phyloP scores from a whole-genome alignment of 2,888 invertebrate genomes.

The Galeopsomyia nigrocyanea region DNA sequence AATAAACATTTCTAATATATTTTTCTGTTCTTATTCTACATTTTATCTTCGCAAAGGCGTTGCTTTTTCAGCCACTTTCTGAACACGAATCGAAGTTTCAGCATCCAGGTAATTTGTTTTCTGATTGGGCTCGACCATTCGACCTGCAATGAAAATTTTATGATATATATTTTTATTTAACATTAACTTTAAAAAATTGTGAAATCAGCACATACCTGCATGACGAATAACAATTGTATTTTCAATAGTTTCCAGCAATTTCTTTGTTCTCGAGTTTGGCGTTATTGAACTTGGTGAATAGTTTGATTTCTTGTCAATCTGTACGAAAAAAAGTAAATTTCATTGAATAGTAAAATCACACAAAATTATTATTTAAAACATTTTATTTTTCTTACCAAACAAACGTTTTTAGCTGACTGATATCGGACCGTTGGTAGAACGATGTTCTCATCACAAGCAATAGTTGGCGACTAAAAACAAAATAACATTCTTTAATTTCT shows the following conservation, averaged over 20 bases:
- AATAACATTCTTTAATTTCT: background rate
- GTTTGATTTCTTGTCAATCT: conserved; percentile 48
- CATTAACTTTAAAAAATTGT: background rate
- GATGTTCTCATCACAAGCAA: conserved; percentile 46
- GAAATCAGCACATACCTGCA: conserved; percentile 50
- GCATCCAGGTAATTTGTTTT: conserved; percentile 3
- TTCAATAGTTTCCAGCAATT: conserved; percentile 52
- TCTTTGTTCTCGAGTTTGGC: conserved; percentile 47
- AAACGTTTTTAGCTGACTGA: conserved; percentile 52
- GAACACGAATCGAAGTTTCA: conserved; percentile 41
- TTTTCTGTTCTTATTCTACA: conserved; percentile 11
- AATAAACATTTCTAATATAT: too few relatives aligned
- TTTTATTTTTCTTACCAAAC: conserved; percentile 49
- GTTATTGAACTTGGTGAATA: conserved; percentile 25
- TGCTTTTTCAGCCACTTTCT: conserved; percentile 41
- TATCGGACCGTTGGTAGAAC: conserved; percentile 55
- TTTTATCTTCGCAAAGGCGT: conserved; percentile 12
- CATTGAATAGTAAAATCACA: conserved; percentile 3
- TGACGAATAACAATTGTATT: conserved; percentile 59
- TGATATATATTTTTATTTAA: background rate
- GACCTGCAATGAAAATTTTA: conserved; percentile 20
- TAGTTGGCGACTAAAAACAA: conserved; percentile 34
- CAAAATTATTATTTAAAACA: conserved; percentile 10
- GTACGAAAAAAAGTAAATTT: conserved; percentile 23
- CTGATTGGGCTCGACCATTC: conserved; percentile 24